Base-by-base conservation (phyloP, 2,113 vertebrate genomes). In the Lophius piscatorius region DNA sequence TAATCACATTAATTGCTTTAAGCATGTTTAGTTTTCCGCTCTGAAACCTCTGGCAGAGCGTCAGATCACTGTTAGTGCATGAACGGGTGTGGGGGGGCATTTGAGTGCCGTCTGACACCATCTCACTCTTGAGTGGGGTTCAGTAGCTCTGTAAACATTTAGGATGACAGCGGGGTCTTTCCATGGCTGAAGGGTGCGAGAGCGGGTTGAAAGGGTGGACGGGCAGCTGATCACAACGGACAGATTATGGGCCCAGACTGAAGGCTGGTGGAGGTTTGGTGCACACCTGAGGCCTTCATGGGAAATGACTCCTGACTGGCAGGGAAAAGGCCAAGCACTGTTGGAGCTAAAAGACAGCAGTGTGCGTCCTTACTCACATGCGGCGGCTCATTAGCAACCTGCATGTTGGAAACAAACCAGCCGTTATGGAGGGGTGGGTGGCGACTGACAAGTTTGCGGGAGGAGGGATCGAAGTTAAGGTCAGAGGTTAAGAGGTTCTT, bases 281-380 rank as follows among this genome's bases (percentile, higher is more conserved):
- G 21, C 3, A 54, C 2, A 59, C 62, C 82, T 90, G 91, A 93
- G 86, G 87, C 86, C 91, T 92, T 89, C 84, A 72, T 86, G 87
- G 92, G 91, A 95, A 94, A 94, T 93, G 89, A 93, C 87, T 91
- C 90, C 88, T 92, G 93, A 94, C 90, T 92, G 85, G 90, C 81
- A 88, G 81, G 81, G 88, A 90, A 88, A 91, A 90, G 87, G 55
- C 81, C 84, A 78, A 82, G 78, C 82, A 76, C 78, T 79, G 68
- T 59, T 28, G 39, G 65, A 50, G 80, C 86, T 92, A 92, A 93
- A 94, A 91, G 91, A 91, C 77, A 62, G 84, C 88, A 90, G 92
- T 94, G 93, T 94, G 73, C 80, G 74, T 70, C 86, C 88, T 81
- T 84, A 62, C 87, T 86, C 81, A 56, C 78, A 85, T 73, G 85